These are phyloP conservation scores for Cremastinae sp. DNA, from an alignment of 2,888 invertebrate genomes.

Conservation along the genomic window DNA sequence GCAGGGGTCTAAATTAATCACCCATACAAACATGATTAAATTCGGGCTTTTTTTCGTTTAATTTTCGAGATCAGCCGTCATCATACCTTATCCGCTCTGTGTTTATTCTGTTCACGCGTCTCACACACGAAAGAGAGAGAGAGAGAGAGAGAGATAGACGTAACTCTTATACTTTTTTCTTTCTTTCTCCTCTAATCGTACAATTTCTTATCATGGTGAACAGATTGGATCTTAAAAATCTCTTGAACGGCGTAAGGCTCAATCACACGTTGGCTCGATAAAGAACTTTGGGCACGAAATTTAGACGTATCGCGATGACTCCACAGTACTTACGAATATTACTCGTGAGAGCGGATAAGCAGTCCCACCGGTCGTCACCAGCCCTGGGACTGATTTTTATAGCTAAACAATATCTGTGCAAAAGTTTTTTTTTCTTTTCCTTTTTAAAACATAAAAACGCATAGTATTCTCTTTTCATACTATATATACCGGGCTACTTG, in stretches of 20 bases:
- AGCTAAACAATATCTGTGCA: conserved; percentile 60
- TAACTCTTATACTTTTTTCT: conserved; percentile 35
- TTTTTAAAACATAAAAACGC: conserved; percentile 59
- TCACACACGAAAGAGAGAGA: conserved; percentile 34
- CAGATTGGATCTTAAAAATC: conserved; percentile 16
- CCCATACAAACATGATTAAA: conserved; percentile 54
- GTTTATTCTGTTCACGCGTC: conserved; percentile 40
- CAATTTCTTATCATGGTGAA: conserved; percentile 25
- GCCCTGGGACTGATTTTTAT: conserved; percentile 56
- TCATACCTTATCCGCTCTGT: conserved; percentile 30
- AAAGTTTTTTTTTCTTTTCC: conserved; percentile 42
- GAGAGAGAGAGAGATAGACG: conserved; percentile 49
- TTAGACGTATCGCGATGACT: conserved; percentile 56
- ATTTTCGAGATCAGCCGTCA: conserved; percentile 49
- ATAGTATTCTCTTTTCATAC: conserved; percentile 38
- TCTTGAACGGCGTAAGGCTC: conserved; percentile 58
- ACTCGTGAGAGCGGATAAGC: conserved; percentile 51
- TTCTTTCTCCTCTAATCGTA: conserved; percentile 14
- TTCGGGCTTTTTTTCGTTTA: conserved; percentile 48
- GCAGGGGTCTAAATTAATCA: conserved; percentile 47
- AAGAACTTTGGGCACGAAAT: conserved; percentile 44
- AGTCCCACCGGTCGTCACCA: conserved; percentile 57
- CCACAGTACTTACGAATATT: conserved; percentile 47
- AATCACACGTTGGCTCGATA: conserved; percentile 60
- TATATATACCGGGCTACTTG: conserved; percentile 67